phyloP scores from a whole-genome alignment of 2,797 vertebrate species.

The Hyperoplus immaculatus region DNA sequence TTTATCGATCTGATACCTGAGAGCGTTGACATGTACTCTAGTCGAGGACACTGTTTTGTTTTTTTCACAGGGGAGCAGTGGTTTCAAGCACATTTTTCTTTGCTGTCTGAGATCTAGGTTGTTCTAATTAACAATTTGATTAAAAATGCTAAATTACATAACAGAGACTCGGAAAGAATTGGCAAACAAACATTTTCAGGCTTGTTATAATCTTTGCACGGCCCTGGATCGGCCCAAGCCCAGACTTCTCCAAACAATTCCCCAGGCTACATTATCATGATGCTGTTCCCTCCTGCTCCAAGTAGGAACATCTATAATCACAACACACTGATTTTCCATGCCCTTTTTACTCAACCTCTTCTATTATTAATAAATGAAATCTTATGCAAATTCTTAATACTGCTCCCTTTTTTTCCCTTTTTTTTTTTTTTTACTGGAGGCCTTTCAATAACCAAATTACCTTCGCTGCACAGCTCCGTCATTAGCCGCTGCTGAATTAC shows the following conservation, averaged over 20 bases:
- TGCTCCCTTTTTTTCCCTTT: background rate
- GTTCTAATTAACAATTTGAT: constrained; percentile 41
- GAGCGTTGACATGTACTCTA: constrained; percentile 32
- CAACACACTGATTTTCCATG: constrained; percentile 3
- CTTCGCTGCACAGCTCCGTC: constrained; percentile 20
- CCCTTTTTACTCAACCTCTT: constrained; percentile 13
- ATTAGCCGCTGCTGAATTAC: constrained; percentile 46
- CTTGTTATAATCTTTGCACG: constrained; percentile 45
- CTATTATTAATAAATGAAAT: constrained; percentile 46
- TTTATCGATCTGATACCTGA: constrained; percentile 50
- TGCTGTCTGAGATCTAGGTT: constrained; percentile 22
- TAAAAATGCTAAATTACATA: constrained; percentile 23
- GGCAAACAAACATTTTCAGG: constrained; percentile 34
- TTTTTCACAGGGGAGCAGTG: background rate
- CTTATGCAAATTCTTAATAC: constrained; percentile 47
- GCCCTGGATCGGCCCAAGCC: constrained; percentile 17
- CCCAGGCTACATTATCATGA: constrained; percentile 22
- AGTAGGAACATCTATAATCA: constrained; percentile 32
- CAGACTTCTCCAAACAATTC: constrained; percentile 26
- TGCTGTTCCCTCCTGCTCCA: constrained; percentile 36
- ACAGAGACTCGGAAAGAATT: constrained; percentile 38
- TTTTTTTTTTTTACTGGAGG: constrained; percentile 5
- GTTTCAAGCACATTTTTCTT: constrained; percentile 33
- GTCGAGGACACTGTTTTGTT: constrained; percentile 16
- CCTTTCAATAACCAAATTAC: constrained; percentile 55